Evolutionary conservation across 2,113 vertebrate species (phyloP).

Genomic region (Barbus barbus): DNA sequence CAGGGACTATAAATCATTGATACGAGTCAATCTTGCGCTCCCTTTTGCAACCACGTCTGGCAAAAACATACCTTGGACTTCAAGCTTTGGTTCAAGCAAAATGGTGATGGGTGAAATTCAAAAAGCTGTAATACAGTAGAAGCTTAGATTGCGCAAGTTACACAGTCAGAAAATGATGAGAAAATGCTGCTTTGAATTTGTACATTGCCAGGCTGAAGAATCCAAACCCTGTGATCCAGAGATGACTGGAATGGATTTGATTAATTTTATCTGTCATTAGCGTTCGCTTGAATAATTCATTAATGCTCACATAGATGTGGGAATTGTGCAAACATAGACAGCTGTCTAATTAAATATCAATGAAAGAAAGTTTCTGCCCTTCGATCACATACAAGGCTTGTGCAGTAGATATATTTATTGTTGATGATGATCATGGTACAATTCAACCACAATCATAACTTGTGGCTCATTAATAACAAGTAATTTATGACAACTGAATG

Average conservation of each 20-base stretch:
- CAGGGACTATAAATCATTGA: conserved; percentile 39
- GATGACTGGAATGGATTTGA: conserved; percentile 75
- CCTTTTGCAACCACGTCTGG: conserved; percentile 12
- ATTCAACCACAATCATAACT: background rate
- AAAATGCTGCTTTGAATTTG: conserved; percentile 69
- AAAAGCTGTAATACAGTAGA: background rate
- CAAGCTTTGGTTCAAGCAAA: conserved; percentile 5
- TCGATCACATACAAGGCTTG: background rate
- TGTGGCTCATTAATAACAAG: no score
- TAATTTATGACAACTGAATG: background rate
- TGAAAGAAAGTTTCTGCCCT: background rate
- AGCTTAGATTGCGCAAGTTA: background rate
- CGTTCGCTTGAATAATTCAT: conserved; percentile 80
- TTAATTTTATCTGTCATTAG: conserved; percentile 79
- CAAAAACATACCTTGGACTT: background rate
- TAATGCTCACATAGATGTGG: conserved; percentile 75
- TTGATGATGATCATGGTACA: background rate
- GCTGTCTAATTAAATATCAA: conserved; percentile 73
- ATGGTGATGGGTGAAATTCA: background rate
- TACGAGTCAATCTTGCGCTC: conserved; percentile 5
- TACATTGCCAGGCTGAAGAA: conserved; percentile 73
- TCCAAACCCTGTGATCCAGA: conserved; percentile 71
- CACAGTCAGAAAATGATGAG: conserved; percentile 25
- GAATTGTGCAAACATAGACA: conserved; percentile 74
- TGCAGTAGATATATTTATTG: background rate